phyloP scores from a whole-genome alignment of 2,113 vertebrate species.

The Epinephelus fuscoguttatus region DNA sequence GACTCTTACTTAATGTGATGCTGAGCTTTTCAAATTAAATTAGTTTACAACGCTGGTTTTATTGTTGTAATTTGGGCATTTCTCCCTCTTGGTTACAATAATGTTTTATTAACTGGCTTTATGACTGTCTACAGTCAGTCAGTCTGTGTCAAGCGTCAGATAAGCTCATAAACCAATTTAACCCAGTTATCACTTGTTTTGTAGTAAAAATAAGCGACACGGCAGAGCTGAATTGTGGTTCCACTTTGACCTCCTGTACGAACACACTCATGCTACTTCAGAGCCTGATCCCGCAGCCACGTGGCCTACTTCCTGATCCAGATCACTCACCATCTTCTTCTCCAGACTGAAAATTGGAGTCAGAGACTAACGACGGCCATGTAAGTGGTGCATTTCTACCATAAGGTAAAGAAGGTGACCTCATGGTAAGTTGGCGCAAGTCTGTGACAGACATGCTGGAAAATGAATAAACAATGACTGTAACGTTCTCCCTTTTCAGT shows the following conservation, averaged over 20 bases:
- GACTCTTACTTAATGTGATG: not conserved
- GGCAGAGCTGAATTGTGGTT: not conserved
- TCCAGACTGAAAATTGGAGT: not conserved
- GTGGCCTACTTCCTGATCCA: not conserved
- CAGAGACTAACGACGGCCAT: not conserved
- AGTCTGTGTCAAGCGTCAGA: not conserved
- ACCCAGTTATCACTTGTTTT: not conserved
- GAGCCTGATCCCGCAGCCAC: not conserved
- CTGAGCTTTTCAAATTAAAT: not conserved
- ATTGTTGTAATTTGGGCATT: not conserved
- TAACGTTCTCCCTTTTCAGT: too few species aligned
- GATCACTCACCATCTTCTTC: too few species aligned
- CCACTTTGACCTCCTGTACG: constrained; percentile 8
- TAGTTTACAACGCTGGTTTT: not conserved
- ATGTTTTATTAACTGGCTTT: not conserved
- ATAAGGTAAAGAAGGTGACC: too few species aligned
- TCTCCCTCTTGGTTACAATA: not conserved
- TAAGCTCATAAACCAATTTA: not conserved
- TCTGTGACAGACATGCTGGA: too few species aligned
- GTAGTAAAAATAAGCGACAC: not conserved
- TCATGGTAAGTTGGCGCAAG: too few species aligned
- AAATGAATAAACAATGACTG: too few species aligned
- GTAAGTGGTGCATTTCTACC: not conserved
- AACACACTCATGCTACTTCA: not conserved
- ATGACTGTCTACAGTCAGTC: not conserved